These are phyloP conservation scores for Agrypnia vestita DNA, from an alignment of 1,140 invertebrate genomes.

Conservation along the genomic window DNA sequence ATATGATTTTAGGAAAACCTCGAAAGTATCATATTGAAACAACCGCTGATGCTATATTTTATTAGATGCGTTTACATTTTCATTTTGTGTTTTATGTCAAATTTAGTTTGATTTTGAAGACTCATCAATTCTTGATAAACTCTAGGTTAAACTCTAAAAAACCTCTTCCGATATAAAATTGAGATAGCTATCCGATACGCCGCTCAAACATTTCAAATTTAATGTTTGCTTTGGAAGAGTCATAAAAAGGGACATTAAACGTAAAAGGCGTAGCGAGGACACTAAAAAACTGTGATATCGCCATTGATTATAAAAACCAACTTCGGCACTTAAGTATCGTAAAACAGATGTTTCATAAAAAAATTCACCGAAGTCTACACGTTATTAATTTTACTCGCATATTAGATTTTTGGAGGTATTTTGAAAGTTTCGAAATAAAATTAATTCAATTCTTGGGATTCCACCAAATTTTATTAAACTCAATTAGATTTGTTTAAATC, in stretches of 20 bases:
- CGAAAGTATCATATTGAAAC: no score
- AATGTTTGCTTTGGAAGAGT: conserved; percentile 30
- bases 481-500: no score
- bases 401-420: no score
- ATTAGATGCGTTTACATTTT: no score
- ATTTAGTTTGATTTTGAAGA: background rate
- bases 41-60: no score
- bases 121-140: background rate
- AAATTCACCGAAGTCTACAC: background rate
- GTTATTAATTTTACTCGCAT: no score
- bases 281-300: conserved; percentile 25
- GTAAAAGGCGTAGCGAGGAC: conserved; percentile 27
- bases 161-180: conserved; percentile 19
- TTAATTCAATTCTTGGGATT: no score
- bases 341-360: conserved; percentile 2
- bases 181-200: conserved; percentile 38
- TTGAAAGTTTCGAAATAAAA: no score
- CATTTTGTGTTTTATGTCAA: background rate
- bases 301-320: conserved; percentile 41
- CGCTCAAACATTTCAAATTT: conserved; percentile 28
- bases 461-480: no score
- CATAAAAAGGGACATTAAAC: conserved; percentile 33
- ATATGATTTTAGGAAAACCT: no score
- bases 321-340: conserved; percentile 16
- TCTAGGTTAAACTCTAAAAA: background rate